These are phyloP conservation scores for Apoda limacodes DNA, from an alignment of 2,888 invertebrate species.

Conservation along the genomic window DNA sequence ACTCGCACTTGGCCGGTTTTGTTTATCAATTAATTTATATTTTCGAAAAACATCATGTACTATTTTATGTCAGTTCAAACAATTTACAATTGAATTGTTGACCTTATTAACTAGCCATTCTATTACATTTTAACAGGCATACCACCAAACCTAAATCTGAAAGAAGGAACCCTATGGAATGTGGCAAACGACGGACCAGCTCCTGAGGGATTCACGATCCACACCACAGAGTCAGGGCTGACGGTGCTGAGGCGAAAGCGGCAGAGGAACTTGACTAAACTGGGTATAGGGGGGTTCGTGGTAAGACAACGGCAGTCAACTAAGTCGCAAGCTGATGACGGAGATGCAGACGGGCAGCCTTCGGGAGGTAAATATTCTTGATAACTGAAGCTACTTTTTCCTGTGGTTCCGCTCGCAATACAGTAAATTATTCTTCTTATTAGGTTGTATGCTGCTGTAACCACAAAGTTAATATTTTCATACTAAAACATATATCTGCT, in stretches of 20 bases:
- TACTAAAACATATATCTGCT: too few relatives aligned
- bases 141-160: conserved; percentile 59
- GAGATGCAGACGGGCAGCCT: conserved; percentile 45
- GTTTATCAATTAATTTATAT: too few relatives aligned
- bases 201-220: conserved; percentile 85
- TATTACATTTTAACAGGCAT: conserved; percentile 23
- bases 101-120: conserved; percentile 4
- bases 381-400: too few relatives aligned
- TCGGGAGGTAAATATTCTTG: too few relatives aligned
- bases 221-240: conserved; percentile 84
- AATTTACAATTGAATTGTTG: neutral
- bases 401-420: too few relatives aligned
- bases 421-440: too few relatives aligned
- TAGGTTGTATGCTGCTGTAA: too few relatives aligned
- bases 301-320: conserved; percentile 76
- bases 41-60: neutral
- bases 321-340: conserved; percentile 44
- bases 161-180: conserved; percentile 88
- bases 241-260: conserved; percentile 84
- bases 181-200: conserved; percentile 81
- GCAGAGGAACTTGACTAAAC: conserved; percentile 88
- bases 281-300: conserved; percentile 90
- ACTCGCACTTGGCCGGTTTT: too few relatives aligned
- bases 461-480: too few relatives aligned
- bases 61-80: neutral